These are phyloP conservation scores for Lycaena phlaeas DNA, from an alignment of 2,888 invertebrate species.

Conservation along the genomic window DNA sequence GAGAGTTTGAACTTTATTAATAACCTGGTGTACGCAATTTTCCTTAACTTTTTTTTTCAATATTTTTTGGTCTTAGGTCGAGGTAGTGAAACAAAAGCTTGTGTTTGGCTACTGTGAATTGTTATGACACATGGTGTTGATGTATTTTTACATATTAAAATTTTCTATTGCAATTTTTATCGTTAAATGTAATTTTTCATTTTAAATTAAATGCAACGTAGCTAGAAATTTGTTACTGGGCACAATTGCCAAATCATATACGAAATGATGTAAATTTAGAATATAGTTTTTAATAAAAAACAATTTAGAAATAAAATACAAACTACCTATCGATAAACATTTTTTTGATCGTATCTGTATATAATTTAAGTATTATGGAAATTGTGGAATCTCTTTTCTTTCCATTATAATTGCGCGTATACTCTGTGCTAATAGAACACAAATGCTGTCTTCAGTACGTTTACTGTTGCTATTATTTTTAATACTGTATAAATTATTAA, in stretches of 20 bases:
- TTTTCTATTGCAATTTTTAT: constrained; percentile 9
- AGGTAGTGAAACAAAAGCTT: too few relatives aligned
- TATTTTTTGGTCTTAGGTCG: too few relatives aligned
- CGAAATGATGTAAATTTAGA: constrained; percentile 8
- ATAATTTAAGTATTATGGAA: constrained; percentile 58
- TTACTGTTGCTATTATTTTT: constrained; percentile 67
- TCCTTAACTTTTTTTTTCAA: too few relatives aligned
- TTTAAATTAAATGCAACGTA: constrained; percentile 11
- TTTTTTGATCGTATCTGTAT: constrained; percentile 50
- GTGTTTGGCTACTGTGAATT: not conserved
- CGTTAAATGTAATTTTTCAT: constrained; percentile 8
- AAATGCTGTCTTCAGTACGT: constrained; percentile 56
- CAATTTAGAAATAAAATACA: constrained; percentile 1
- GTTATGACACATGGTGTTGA: constrained; percentile 1
- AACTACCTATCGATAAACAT: constrained; percentile 40
- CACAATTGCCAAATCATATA: constrained; percentile 10
- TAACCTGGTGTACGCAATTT: too few relatives aligned
- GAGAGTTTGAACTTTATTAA: too few relatives aligned
- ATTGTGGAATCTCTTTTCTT: constrained; percentile 67
- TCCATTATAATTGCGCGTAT: constrained; percentile 55
- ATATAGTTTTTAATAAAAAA: constrained; percentile 8
- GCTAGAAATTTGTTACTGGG: constrained; percentile 11
- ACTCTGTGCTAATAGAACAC: constrained; percentile 56
- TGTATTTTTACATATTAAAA: constrained; percentile 6
- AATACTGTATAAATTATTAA: constrained; percentile 68